Conservation (phyloP, 2,797 vertebrate species). For the Passerculus sandwichensis region DNA sequence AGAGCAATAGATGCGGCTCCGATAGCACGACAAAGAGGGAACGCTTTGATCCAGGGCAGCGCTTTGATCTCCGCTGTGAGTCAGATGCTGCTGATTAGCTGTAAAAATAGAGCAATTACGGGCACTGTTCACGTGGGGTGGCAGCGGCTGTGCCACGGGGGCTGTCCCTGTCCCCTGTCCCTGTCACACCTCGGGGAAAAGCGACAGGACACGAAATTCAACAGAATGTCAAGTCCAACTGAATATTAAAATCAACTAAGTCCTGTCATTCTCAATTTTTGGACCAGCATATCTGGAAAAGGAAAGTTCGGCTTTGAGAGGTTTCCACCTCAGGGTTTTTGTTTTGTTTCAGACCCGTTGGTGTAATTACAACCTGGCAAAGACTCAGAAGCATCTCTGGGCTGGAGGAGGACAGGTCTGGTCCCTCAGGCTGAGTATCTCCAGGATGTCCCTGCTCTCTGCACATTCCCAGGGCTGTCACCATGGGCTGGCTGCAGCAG, state of each 20-base stretch:
- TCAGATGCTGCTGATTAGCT: constrained; percentile 28
- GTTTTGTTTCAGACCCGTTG: neutral
- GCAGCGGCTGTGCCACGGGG: neutral
- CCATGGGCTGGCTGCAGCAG: neutral
- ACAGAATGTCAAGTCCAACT: neutral
- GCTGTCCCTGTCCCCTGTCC: neutral
- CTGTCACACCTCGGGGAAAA: neutral
- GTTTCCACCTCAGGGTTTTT: neutral
- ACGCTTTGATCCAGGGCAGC: constrained; percentile 18
- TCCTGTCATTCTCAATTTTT: neutral
- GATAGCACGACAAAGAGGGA: constrained; percentile 15
- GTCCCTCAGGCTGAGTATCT: neutral
- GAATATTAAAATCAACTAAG: neutral
- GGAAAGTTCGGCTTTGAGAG: neutral
- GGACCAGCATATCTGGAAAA: neutral
- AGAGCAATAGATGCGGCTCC: neutral
- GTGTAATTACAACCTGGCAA: neutral
- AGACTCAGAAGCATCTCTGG: neutral
- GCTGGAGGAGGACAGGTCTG: neutral
- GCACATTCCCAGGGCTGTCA: neutral
- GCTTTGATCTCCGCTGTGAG: constrained; percentile 22
- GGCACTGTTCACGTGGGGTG: neutral
- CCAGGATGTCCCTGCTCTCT: neutral
- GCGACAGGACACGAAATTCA: neutral
- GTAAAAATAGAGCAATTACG: constrained; percentile 39